A percentile compares a stretch with the other conserved stretches of the same genome.
Conservation (phyloP, 2,797 vertebrate genomes). For the Protosalanx chinensis region DNA sequence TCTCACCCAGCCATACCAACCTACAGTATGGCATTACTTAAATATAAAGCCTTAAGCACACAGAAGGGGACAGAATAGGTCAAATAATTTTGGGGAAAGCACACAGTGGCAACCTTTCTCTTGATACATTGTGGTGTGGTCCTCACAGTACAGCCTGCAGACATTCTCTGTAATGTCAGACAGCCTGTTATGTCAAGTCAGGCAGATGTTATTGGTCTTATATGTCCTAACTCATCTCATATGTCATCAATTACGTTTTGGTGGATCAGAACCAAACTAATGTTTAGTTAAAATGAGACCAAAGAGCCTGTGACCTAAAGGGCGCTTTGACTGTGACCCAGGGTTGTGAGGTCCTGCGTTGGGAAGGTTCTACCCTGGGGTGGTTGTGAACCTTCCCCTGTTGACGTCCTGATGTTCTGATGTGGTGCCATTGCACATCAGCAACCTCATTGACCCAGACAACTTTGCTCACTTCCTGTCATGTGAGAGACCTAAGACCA, state of each 20-base stretch:
- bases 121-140: too few species aligned
- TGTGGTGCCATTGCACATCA: slow-evolving; percentile 1
- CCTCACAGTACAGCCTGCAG: neutral
- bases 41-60: too few species aligned
- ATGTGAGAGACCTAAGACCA: slow-evolving; percentile 27
- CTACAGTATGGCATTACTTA: too few species aligned
- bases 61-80: too few species aligned
- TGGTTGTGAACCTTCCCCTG: slow-evolving; percentile 6
- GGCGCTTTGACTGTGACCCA: neutral
- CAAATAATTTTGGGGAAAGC: too few species aligned
- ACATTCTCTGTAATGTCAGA: neutral
- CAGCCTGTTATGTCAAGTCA: neutral
- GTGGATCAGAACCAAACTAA: neutral
- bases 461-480: slow-evolving; percentile 36
- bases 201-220: neutral
- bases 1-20: too few species aligned
- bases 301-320: neutral
- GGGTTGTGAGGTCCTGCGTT: neutral
- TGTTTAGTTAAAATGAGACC: neutral
- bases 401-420: slow-evolving; percentile 1
- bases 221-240: neutral
- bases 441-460: slow-evolving; percentile 24
- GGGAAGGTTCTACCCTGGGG: neutral
- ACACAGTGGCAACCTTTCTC: too few species aligned
- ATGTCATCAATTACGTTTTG: neutral